phyloP scores from a whole-genome alignment of 2,797 vertebrate species.

The Spondyliosoma cantharus region DNA sequence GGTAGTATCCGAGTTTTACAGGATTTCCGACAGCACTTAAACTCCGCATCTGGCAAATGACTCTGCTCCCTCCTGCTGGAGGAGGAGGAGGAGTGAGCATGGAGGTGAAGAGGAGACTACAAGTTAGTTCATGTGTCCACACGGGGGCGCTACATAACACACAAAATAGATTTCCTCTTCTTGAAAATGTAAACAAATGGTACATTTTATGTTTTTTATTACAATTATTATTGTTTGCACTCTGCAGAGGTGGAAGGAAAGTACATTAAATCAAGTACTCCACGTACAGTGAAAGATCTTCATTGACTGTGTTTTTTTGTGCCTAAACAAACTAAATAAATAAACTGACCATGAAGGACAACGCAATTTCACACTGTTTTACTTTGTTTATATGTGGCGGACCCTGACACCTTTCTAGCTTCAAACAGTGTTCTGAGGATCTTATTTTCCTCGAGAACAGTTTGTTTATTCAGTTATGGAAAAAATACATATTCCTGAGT shows the following conservation, averaged over 20 bases:
- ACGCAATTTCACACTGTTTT: no score
- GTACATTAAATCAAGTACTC: background rate
- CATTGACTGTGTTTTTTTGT: no score
- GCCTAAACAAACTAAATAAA: no score
- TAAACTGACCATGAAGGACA: no score
- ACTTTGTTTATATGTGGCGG: no score
- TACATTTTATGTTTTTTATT: background rate
- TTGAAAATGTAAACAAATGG: background rate
- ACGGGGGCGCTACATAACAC: slow-evolving; percentile 30
- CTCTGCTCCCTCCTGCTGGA: slow-evolving; percentile 56
- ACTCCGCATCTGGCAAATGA: background rate
- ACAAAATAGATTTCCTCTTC: background rate
- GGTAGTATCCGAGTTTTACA: accelerated
- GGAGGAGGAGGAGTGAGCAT: slow-evolving; percentile 9
- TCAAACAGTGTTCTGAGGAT: no score
- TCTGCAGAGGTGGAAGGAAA: background rate
- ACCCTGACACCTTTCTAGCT: no score
- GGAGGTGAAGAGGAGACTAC: background rate
- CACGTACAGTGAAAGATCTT: no score
- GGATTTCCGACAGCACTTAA: slow-evolving; percentile 31
- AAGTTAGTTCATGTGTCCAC: background rate
- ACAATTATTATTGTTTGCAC: background rate
- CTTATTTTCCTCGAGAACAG: no score
- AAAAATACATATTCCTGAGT: no score
- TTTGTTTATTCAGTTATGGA: no score